Evolutionary conservation across 2,797 vertebrate species (phyloP).

Genomic region (Cuniculus paca): DNA sequence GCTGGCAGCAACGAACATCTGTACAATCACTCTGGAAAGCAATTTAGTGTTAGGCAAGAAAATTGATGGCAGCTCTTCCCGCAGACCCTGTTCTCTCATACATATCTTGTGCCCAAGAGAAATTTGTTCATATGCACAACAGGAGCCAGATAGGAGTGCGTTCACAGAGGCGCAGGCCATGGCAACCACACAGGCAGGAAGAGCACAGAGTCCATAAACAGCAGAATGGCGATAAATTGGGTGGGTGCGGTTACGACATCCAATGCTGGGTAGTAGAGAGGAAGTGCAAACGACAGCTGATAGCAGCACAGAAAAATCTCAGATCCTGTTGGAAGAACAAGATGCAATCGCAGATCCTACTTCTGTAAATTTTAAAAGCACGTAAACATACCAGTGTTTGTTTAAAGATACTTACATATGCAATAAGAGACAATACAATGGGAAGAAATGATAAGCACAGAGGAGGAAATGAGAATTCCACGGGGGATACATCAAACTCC

Average conservation of each 20-base stretch:
- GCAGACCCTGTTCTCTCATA: background rate
- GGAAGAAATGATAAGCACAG: background rate
- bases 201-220: background rate
- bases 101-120: background rate
- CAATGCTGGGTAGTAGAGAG: background rate
- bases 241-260: background rate
- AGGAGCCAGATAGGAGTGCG: background rate
- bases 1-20: background rate
- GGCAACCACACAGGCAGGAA: background rate
- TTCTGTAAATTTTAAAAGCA: constrained; percentile 23
- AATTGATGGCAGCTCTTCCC: background rate
- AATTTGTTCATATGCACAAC: background rate
- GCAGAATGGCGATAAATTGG: background rate
- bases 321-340: background rate
- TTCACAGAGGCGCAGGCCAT: background rate
- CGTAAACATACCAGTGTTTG: background rate
- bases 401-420: background rate
- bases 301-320: background rate
- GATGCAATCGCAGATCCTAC: background rate
- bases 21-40: background rate
- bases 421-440: background rate
- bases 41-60: background rate
- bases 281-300: background rate
- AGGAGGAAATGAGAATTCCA: constrained; percentile 14
- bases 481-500: background rate